A percentile compares a stretch with the other conserved stretches of the same genome.
phyloP scores from a whole-genome alignment of 2,113 vertebrate species.

The Bubalus kerabau region DNA sequence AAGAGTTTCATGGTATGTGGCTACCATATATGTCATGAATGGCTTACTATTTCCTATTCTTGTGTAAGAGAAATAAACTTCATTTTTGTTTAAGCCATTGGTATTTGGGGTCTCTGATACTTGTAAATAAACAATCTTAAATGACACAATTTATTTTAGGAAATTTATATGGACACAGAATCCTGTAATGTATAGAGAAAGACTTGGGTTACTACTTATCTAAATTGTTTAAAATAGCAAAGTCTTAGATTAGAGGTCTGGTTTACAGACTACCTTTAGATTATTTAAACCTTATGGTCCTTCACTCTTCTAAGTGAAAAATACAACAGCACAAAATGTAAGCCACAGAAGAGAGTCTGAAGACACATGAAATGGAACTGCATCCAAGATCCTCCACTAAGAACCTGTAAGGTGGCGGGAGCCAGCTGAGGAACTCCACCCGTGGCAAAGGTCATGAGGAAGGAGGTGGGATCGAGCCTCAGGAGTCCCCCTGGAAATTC shows the following conservation, averaged over 20 bases:
- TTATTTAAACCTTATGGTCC: not conserved
- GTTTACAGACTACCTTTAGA: not conserved
- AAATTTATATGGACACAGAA: not conserved
- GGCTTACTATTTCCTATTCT: not conserved
- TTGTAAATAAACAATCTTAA: not conserved
- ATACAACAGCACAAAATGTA: not conserved
- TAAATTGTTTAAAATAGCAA: not conserved
- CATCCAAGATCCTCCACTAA: not conserved
- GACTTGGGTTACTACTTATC: not conserved
- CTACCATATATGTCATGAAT: not conserved
- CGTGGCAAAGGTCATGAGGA: too few species aligned
- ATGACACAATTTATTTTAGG: not conserved
- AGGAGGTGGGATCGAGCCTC: too few species aligned
- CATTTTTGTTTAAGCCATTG: not conserved
- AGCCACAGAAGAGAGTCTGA: not conserved
- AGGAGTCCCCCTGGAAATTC: too few species aligned
- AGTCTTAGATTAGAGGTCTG: not conserved
- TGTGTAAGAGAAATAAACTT: not conserved
- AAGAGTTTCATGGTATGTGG: not conserved
- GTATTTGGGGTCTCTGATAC: conserved; percentile 2
- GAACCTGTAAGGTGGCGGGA: not conserved
- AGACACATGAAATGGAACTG: not conserved
- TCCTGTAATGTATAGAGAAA: not conserved
- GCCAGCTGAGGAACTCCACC: too few species aligned
- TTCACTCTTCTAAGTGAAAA: not conserved